These are phyloP conservation scores for Numenius phaeopus DNA, from an alignment of 2,797 vertebrate genomes.

Conservation along the genomic window DNA sequence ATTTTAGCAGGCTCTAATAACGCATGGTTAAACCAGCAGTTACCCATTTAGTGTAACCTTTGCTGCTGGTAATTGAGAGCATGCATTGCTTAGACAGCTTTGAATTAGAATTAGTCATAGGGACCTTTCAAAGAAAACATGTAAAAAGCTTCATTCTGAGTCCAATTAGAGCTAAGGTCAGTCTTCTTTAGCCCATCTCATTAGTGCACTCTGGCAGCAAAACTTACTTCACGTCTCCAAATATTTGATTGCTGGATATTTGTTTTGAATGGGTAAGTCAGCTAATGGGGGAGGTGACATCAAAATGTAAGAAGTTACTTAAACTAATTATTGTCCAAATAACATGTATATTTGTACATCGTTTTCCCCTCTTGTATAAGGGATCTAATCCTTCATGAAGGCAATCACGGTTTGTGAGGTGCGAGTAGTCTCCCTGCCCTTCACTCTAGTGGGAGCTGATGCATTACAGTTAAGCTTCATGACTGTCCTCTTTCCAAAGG, in stretches of 20 bases:
- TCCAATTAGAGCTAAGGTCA: constrained; percentile 51
- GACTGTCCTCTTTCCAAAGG: neutral
- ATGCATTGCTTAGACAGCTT: constrained; percentile 16
- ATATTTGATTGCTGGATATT: constrained; percentile 16
- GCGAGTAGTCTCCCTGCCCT: neutral
- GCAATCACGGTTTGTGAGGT: neutral
- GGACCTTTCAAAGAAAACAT: constrained; percentile 31
- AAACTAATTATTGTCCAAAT: neutral
- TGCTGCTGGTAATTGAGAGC: constrained; percentile 43
- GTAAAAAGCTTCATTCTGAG: constrained; percentile 31
- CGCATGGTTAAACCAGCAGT: constrained; percentile 13
- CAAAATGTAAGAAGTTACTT: neutral
- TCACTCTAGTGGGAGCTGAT: neutral
- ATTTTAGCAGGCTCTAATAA: neutral
- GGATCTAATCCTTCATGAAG: neutral
- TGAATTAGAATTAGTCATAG: constrained; percentile 41
- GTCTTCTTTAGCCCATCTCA: constrained; percentile 31
- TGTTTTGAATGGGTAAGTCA: constrained; percentile 3
- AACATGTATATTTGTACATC: neutral
- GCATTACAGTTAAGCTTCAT: neutral
- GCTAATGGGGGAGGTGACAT: neutral
- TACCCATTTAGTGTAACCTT: constrained; percentile 37
- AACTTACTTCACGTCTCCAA: neutral
- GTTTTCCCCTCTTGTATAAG: accelerated
- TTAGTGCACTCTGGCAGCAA: neutral